Evolutionary conservation across 1,140 invertebrate genomes (phyloP).

Genomic region (Andricus grossulariae): DNA sequence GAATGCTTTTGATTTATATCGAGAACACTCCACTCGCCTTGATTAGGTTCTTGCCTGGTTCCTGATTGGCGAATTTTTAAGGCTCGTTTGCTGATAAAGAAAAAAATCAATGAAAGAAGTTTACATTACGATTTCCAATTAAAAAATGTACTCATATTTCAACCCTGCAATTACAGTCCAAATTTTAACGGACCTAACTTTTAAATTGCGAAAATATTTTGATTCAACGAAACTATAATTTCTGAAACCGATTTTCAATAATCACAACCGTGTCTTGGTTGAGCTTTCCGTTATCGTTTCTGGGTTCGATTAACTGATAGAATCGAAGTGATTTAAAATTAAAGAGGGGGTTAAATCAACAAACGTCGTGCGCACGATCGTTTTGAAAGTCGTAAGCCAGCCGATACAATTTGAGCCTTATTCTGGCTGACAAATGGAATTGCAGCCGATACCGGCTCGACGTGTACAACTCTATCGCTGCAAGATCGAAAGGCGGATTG

Average conservation of each 20-base stretch:
- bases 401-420: background rate
- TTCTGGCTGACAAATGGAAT: conserved; percentile 17
- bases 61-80: background rate
- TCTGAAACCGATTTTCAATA: too few species aligned
- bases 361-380: background rate
- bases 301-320: background rate
- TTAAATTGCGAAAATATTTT: too few species aligned
- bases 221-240: too few species aligned
- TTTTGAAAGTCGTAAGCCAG: conserved; percentile 5
- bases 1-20: conserved; percentile 60
- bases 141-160: too few species aligned
- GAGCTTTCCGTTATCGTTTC: background rate
- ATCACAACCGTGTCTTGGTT: background rate
- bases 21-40: conserved; percentile 19
- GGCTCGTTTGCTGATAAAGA: background rate
- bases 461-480: conserved; percentile 24
- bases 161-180: too few species aligned
- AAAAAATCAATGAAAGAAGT: background rate
- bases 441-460: conserved; percentile 11
- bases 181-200: too few species aligned
- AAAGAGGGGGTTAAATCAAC: background rate
- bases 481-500: conserved; percentile 29
- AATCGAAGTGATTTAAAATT: background rate
- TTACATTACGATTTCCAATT: too few species aligned
- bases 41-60: background rate